These are phyloP conservation scores for Caloenas nicobarica DNA, from an alignment of 2,113 vertebrate genomes.

Conservation along the genomic window DNA sequence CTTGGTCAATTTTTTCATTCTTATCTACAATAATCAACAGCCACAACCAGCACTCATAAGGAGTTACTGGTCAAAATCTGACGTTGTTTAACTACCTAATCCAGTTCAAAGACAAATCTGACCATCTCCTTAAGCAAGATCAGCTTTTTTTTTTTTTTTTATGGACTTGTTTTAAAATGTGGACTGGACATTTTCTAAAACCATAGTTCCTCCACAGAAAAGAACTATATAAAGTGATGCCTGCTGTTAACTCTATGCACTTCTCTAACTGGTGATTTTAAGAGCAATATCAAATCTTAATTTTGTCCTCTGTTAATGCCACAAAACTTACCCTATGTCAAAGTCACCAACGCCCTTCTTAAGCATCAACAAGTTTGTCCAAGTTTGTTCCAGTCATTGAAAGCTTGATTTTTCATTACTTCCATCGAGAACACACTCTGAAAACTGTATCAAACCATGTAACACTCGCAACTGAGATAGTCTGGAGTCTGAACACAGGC, in stretches of 20 bases:
- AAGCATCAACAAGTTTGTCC: neutral
- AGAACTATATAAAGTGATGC: neutral
- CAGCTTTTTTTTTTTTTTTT: neutral
- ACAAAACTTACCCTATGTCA: neutral
- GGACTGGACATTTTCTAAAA: neutral
- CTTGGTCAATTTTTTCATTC: neutral
- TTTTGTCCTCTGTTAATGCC: neutral
- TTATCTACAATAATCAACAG: neutral
- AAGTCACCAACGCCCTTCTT: neutral
- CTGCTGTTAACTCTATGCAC: neutral
- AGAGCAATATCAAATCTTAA: neutral
- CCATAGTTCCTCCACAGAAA: neutral
- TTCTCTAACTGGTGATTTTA: neutral
- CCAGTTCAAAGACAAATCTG: neutral
- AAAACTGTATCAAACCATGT: neutral
- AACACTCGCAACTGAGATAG: neutral
- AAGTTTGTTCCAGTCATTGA: neutral
- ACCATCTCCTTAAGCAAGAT: neutral
- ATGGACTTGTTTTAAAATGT: neutral
- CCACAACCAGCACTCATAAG: neutral
- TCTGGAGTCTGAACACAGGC: neutral
- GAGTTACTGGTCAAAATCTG: neutral
- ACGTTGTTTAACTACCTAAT: neutral
- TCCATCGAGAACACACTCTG: neutral
- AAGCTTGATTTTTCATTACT: neutral